Base-by-base conservation (phyloP, 2,797 vertebrate genomes). In the Cichlasoma orientale region DNA sequence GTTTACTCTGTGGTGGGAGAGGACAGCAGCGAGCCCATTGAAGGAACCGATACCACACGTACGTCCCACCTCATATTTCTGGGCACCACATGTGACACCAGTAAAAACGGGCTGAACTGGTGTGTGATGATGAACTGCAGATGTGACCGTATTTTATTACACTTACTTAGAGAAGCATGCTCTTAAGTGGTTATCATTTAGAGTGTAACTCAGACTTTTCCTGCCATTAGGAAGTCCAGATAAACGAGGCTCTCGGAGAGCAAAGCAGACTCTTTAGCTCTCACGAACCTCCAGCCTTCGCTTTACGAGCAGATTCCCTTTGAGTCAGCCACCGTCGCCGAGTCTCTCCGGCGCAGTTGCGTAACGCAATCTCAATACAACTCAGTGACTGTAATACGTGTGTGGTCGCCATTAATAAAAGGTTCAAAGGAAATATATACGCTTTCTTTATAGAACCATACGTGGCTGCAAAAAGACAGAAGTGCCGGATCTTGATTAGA, bases 1-100 rank as follows among this genome's bases (percentile, higher is more conserved):
- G 98, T 99, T 88, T 98, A 96, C 89, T 95, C 98, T 3, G 94
- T 99, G 82, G 94, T 97, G 44, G 98, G 97, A 92, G 98, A 98
- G 36, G 97, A 99, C 72, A 97, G 95, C 92, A 99, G 98, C 7
- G 97, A 98, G 52, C 96, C 98, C 31, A 93, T 99, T 5, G 95
- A 93, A 54, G 98, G 98, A 93, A 88, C 90, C 2, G 98, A 99
- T 88, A 98, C 96, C 79, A 99, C 98, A 76, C 53, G 98, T 99
- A 96, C 94, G 98, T 97, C 72, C 76, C 58, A n/a, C 31, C 52
- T 78, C 16, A 58, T 38, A 73, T 38, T 52, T 63, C 31, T 58
- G 33, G 11, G 27, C 23, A 12, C 14, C 13, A 16, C 61, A 1
- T 68, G 12, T 16, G 27, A 70, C n/a, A 36, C 63, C 10, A 50